Percentiles rank a stretch among this genome's conserved stretches.
Evolutionary conservation across 1,140 invertebrate species (phyloP).

Genomic region (Elymnias hypermnestra): DNA sequence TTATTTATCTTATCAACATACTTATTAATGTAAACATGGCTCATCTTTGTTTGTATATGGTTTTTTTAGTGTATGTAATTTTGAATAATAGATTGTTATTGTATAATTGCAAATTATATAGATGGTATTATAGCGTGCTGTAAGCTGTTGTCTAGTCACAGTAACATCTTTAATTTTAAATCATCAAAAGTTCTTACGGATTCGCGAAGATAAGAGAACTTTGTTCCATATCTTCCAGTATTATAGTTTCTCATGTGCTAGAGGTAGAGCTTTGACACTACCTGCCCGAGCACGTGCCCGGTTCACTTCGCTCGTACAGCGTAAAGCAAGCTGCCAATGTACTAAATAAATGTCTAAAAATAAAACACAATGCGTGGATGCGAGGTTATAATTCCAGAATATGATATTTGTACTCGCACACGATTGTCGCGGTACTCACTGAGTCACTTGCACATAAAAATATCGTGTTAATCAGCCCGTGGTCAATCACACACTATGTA

Average conservation of each 20-base stretch:
- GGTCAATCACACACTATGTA: constrained; percentile 42
- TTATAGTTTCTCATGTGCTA: constrained; percentile 16
- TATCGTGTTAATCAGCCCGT: constrained; percentile 29
- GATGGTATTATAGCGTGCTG: constrained; percentile 28
- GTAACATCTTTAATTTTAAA: constrained; percentile 27
- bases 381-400: constrained; percentile 55
- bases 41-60: too few relatives aligned
- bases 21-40: too few relatives aligned
- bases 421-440: constrained; percentile 24
- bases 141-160: constrained; percentile 32
- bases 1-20: too few relatives aligned
- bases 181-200: constrained; percentile 44
- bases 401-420: constrained; percentile 10
- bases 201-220: constrained; percentile 47
- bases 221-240: constrained; percentile 38
- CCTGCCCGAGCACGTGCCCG: constrained; percentile 47
- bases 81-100: too few relatives aligned
- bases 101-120: constrained; percentile 11
- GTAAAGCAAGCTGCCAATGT: constrained; percentile 55
- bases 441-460: constrained; percentile 34
- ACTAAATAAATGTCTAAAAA: constrained; percentile 71
- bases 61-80: too few relatives aligned
- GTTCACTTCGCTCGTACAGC: constrained; percentile 38
- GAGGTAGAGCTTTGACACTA: constrained; percentile 1
- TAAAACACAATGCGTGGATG: constrained; percentile 58